Conservation (phyloP, 2,797 vertebrate genomes). For the Mormyrus proboscirostris region DNA sequence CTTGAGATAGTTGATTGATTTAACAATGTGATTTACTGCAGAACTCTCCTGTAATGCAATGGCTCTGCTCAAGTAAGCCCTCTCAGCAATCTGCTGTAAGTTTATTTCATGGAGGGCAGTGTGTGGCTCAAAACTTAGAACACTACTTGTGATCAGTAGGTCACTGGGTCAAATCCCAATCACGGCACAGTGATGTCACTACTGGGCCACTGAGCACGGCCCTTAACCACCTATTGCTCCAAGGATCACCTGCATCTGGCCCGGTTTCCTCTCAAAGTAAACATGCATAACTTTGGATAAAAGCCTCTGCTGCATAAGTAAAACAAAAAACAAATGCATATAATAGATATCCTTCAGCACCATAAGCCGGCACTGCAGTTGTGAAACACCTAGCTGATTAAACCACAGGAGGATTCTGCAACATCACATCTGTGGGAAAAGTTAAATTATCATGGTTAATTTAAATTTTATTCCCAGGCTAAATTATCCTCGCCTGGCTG, state of each 20-base stretch:
- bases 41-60: neutral
- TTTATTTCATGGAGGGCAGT: neutral
- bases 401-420: neutral
- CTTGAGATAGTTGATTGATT: neutral
- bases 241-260: neutral
- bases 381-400: neutral
- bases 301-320: neutral
- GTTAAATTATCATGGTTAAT: neutral
- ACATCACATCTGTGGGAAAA: neutral
- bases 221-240: neutral
- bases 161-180: neutral
- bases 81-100: neutral
- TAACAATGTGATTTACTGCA: neutral
- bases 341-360: neutral
- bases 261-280: neutral
- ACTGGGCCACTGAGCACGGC: neutral
- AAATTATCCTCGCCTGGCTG: neutral
- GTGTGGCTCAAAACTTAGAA: neutral
- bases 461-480: neutral
- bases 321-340: neutral
- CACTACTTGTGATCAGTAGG: neutral
- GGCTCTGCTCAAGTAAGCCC: neutral
- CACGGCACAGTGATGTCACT: neutral
- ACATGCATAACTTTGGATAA: neutral
- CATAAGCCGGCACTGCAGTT: neutral